Conservation (phyloP, 2,113 vertebrate genomes). For the Epinephelus fuscoguttatus region DNA sequence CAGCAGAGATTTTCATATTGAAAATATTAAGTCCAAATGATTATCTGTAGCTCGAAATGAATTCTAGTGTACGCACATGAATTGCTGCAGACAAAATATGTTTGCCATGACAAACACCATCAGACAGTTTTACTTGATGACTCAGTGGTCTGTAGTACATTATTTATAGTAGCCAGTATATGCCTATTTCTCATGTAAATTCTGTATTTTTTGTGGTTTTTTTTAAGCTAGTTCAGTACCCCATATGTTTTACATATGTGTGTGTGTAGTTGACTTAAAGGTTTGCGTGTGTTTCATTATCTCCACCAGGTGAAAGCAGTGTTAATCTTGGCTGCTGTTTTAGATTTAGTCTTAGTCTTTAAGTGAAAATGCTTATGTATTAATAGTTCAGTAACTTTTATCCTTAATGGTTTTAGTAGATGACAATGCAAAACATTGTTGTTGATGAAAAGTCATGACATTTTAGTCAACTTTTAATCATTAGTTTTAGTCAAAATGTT, state of each 20-base stretch:
- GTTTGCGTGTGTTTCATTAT: background rate
- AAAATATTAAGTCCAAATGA: background rate
- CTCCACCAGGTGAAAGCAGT: too few relatives aligned
- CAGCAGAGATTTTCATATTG: background rate
- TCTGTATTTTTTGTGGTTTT: background rate
- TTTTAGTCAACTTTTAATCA: too few relatives aligned
- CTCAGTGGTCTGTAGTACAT: background rate
- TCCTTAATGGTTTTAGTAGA: too few relatives aligned
- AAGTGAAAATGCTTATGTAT: too few relatives aligned
- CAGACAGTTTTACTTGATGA: background rate
- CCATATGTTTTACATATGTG: background rate
- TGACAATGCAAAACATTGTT: too few relatives aligned
- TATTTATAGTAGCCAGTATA: background rate
- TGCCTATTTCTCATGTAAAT: background rate
- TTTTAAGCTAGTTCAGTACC: background rate
- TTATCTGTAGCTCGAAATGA: background rate
- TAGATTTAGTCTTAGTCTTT: too few relatives aligned
- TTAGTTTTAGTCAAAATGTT: too few relatives aligned
- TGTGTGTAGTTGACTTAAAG: background rate
- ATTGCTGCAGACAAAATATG: background rate
- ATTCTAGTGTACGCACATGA: background rate
- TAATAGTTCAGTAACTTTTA: too few relatives aligned
- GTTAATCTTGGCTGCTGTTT: too few relatives aligned
- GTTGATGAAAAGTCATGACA: too few relatives aligned
- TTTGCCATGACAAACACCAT: background rate